These are phyloP conservation scores for Tachina lurida DNA, from an alignment of 2,888 invertebrate genomes.

Conservation along the genomic window DNA sequence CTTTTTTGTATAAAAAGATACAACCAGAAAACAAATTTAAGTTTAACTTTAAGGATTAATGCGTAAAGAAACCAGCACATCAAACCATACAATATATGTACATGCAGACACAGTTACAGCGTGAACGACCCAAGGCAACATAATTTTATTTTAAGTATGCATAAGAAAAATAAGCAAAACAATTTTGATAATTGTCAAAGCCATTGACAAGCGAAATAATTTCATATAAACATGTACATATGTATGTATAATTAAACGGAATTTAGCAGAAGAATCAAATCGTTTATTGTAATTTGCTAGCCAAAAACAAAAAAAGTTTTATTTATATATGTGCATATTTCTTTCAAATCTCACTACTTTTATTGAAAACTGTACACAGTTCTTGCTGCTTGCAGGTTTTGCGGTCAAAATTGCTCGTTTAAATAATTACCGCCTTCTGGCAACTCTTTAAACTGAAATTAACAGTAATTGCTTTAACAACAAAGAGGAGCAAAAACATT, in stretches of 20 bases:
- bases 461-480: constrained; percentile 31
- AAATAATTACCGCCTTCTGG: constrained; percentile 11
- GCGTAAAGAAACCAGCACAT: constrained; percentile 59
- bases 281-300: too few species aligned
- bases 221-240: neutral
- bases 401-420: constrained; percentile 1
- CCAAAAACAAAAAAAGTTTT: neutral
- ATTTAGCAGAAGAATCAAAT: neutral
- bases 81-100: neutral
- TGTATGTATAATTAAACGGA: neutral
- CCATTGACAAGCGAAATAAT: constrained; percentile 14
- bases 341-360: neutral
- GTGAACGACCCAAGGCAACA: constrained; percentile 29
- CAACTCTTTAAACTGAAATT: constrained; percentile 36
- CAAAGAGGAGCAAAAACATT: neutral
- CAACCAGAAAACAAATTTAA: constrained; percentile 59
- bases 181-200: constrained; percentile 13
- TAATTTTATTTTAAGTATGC: constrained; percentile 19
- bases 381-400: neutral
- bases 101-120: constrained; percentile 39
- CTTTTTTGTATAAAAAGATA: constrained; percentile 13
- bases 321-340: neutral
- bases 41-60: constrained; percentile 67
- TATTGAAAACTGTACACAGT: neutral
- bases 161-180: neutral